Evolutionary conservation across 2,797 vertebrate species (phyloP).

Genomic region (Gadopsis marmoratus): DNA sequence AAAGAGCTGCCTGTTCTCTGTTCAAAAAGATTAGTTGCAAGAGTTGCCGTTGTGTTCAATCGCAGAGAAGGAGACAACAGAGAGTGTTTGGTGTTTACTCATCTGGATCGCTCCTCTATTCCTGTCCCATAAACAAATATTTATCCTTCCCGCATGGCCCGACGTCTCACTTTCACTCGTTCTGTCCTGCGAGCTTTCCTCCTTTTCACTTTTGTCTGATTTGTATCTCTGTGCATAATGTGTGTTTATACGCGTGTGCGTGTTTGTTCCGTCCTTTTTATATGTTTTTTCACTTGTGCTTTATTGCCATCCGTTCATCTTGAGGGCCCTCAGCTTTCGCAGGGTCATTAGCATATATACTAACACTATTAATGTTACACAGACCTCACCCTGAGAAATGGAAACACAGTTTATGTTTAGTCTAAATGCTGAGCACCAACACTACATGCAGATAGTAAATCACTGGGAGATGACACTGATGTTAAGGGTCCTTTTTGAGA

Average conservation of each 20-base stretch:
- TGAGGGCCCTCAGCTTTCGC: background rate
- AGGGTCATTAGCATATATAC: background rate
- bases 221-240: background rate
- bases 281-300: background rate
- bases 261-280: background rate
- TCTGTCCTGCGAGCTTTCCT: background rate
- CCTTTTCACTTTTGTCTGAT: background rate
- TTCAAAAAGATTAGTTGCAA: background rate
- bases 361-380: background rate
- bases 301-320: background rate
- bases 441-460: slow-evolving; percentile 9
- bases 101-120: slow-evolving; percentile 33
- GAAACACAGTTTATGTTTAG: background rate
- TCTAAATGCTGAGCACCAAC: background rate
- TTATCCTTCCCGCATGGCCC: slow-evolving; percentile 38
- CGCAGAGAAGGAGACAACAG: background rate
- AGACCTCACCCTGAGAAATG: slow-evolving; percentile 3
- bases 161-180: background rate
- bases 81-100: slow-evolving; percentile 33
- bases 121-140: slow-evolving; percentile 61
- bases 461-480: background rate
- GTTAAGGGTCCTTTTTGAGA: slow-evolving; percentile 2
- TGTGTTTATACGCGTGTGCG: background rate
- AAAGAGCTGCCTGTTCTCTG: background rate
- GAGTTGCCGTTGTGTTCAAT: background rate